Evolutionary conservation across 2,113 vertebrate species (phyloP).

Genomic region (Marmota flaviventris): DNA sequence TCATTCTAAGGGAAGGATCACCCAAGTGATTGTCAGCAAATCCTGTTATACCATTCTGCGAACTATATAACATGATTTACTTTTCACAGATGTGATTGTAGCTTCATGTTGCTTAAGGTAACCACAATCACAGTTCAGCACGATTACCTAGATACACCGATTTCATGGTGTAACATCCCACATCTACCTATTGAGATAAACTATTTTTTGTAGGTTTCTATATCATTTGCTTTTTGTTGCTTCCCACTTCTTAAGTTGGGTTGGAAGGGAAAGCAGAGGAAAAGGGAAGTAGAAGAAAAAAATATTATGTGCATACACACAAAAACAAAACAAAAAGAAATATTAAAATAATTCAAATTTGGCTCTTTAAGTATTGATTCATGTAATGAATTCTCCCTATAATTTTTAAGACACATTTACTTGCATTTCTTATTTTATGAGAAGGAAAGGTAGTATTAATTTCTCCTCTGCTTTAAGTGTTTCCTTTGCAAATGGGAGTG

Average conservation of each 20-base stretch:
- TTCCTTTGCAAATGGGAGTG: not conserved
- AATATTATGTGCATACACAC: not conserved
- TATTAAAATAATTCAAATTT: not conserved
- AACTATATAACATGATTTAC: not conserved
- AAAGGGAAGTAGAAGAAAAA: not conserved
- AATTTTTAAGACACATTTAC: not conserved
- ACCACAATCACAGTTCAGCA: not conserved
- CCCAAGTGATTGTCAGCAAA: conserved; percentile 47
- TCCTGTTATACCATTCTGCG: not conserved
- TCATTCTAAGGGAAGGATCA: conserved; percentile 66
- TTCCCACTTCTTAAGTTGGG: not conserved
- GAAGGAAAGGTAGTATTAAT: not conserved
- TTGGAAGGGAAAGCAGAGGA: not conserved
- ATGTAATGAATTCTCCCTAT: not conserved
- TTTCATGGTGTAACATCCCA: not conserved
- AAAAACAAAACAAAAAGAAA: not conserved
- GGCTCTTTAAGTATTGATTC: not conserved
- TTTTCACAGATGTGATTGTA: not conserved
- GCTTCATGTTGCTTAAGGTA: not conserved
- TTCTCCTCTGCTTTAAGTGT: not conserved
- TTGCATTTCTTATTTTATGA: conserved; percentile 1
- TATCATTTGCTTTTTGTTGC: not conserved
- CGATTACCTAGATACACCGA: not conserved
- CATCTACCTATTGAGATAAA: conserved; percentile 6
- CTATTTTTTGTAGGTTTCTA: conserved; percentile 35